Evolutionary conservation across 2,797 vertebrate genomes (phyloP), one percentile per base, ranked within the genome.

Genomic region (Chanos chanos): DNA sequence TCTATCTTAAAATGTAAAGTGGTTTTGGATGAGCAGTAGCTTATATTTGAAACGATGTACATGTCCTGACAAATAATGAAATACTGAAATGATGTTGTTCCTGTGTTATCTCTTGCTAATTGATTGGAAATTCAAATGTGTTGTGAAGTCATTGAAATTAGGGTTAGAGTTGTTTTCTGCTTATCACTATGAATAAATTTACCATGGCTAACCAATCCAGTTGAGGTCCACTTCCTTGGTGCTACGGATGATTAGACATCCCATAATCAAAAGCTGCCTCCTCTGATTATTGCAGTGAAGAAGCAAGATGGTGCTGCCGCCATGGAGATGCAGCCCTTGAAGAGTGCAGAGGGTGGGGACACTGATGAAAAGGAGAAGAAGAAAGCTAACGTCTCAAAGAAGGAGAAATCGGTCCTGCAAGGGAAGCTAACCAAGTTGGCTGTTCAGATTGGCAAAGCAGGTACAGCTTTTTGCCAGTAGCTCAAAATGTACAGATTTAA

Each of bases 241-340:
- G 25, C 28, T 13, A n/a, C 22, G 33, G 21, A 30, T 9, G 7
- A 10, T 36, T 21, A 6, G 44, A 34, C 12, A 9, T 31, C 52
- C 16, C n/a, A 19, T 58, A 55, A 34, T 41, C 55, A 34, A 39
- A 28, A 15, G 25, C 21, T 25, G 6, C 30, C 39, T 56, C 18
- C 54, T 84, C 55, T 81, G 73, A 61, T 84, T 61, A 70, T 81
- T 80, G 66, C 84, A 99, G 97, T 96, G 77, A 99, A 98, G 85
- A 97, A 99, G 81, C 95, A 94, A 83, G 96, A 98, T 1, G 96
- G 95, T 37, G 96, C 95, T 8, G 97, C 96, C 25, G 97, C 96
- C 64, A 99, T 99, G 96, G 97, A 99, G 81, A 99, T 99, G 97
- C 97, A 98, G 75, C 97, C 97, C 1, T 86, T 99, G 66, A 99